Evolutionary conservation across 2,797 vertebrate species (phyloP), one percentile per base, ranked within the genome.

Genomic region (Microcaecilia unicolor): DNA sequence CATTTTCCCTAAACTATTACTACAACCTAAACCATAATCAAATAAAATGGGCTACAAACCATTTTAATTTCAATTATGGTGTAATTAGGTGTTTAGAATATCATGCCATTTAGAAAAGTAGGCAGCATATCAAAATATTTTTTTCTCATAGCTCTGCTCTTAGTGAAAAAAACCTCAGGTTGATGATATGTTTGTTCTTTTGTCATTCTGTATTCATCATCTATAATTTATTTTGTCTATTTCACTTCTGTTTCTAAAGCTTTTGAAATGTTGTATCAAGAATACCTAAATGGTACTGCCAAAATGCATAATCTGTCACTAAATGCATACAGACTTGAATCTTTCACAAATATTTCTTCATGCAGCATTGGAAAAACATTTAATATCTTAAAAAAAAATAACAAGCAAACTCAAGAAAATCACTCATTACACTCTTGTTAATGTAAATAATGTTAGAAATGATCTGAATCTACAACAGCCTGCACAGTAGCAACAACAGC

Each of bases 391-490:
- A 25, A 41, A 49, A 44, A 42, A 25, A n/a, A 40, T 71, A 50
- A 64, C 16, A 36, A 25, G 37, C 48, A 27, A 36, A 21, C 17
- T 37, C 54, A 28, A 37, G 37, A 41, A 35, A 51, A 32, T 5
- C 17, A n/a, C n/a, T n/a, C n/a, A n/a, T n/a, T n/a, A n/a, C n/a
- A n/a, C 27, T 23, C 47, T 59, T 61, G 55, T 37, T 63, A 66
- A 69, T 11, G 67, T 41, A 67, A 73, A 71, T 59, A 66, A 61
- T 68, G 51, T 59, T 68, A 67, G 63, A 64, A 70, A 61, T 31
- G 36, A 50, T 39, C 25, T 32, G 59, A 70, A 41, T 79, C 64
- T 59, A 79, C 78, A 57, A 83, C 83, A 82, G 80, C 79, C 82
- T 80, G 68, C 70, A 76, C 82, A 60, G 39, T 26, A 45, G 43